phyloP scores from a whole-genome alignment of 2,113 vertebrate genomes.

The Vidua macroura region DNA sequence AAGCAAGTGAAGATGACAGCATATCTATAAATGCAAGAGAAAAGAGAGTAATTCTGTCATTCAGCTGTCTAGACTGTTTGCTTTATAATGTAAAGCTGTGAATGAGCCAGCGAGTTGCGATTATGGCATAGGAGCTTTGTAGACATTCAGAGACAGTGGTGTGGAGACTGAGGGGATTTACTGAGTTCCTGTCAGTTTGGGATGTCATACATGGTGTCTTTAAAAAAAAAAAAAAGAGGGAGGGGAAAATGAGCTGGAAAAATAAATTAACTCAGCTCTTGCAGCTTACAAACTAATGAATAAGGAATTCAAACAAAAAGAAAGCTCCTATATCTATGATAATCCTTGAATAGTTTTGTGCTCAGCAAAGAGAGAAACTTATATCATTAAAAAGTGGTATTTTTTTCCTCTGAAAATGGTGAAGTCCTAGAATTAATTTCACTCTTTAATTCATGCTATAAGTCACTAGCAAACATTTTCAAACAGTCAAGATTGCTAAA shows the following conservation, averaged over 20 bases:
- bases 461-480: constrained; percentile 4
- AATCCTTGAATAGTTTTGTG: background rate
- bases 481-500: background rate
- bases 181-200: constrained; percentile 72
- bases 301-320: constrained; percentile 60
- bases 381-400: background rate
- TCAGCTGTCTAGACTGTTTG: constrained; percentile 81
- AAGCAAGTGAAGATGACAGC: constrained; percentile 72
- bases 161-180: constrained; percentile 79
- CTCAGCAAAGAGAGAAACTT: constrained; percentile 13
- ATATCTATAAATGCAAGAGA: constrained; percentile 70
- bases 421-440: background rate
- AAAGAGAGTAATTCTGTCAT: constrained; percentile 75
- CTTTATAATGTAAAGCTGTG: constrained; percentile 76
- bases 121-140: constrained; percentile 71
- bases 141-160: constrained; percentile 73
- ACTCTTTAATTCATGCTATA: background rate
- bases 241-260: constrained; percentile 54
- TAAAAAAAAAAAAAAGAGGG: constrained; percentile 48
- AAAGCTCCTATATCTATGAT: constrained; percentile 38
- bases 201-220: constrained; percentile 63
- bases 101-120: constrained; percentile 68
- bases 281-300: constrained; percentile 59
- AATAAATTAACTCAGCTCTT: constrained; percentile 70
- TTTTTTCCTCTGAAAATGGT: constrained; percentile 5